These are phyloP conservation scores for Fistularia commersonii DNA, from an alignment of 2,797 vertebrate species.

Conservation along the genomic window DNA sequence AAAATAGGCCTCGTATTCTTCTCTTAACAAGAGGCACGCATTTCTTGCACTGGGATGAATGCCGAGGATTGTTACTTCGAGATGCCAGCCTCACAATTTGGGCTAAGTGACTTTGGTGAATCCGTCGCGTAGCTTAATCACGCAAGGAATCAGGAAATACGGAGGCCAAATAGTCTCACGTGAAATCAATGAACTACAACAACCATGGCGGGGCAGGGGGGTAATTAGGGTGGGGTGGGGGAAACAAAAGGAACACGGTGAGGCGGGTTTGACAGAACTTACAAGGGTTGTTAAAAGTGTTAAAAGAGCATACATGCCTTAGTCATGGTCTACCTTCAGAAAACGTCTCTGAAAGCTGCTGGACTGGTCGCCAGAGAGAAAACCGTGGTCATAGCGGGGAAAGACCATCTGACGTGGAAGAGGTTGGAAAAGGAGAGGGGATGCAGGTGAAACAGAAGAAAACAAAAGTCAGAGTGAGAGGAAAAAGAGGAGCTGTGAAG, in stretches of 20 bases:
- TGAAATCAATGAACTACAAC: conserved; percentile 2
- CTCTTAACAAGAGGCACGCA: conserved; percentile 38
- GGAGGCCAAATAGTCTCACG: conserved; percentile 3
- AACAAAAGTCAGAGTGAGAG: neutral
- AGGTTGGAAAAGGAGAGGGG: conserved; percentile 7
- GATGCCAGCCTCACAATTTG: conserved; percentile 15
- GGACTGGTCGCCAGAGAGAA: conserved; percentile 82
- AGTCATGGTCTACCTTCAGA: conserved; percentile 83
- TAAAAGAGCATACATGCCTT: conserved; percentile 47
- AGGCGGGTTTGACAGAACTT: too few relatives aligned
- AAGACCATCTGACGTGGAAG: conserved; percentile 83
- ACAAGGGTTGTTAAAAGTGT: conserved; percentile 21
- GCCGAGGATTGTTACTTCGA: conserved; percentile 5
- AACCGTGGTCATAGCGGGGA: conserved; percentile 81
- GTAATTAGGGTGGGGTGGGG: neutral
- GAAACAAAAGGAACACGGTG: neutral
- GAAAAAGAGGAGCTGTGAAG: conserved; percentile 18
- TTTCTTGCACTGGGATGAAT: conserved; percentile 4
- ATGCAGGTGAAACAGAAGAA: neutral
- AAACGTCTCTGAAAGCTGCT: conserved; percentile 78
- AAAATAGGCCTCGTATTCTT: conserved; percentile 40
- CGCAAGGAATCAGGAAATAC: conserved; percentile 1
- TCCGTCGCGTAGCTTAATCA: conserved; percentile 8
- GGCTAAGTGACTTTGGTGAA: conserved; percentile 1
- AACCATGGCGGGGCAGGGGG: neutral